These are phyloP conservation scores for Andricus curvator DNA, from an alignment of 2,888 invertebrate genomes.

Conservation along the genomic window DNA sequence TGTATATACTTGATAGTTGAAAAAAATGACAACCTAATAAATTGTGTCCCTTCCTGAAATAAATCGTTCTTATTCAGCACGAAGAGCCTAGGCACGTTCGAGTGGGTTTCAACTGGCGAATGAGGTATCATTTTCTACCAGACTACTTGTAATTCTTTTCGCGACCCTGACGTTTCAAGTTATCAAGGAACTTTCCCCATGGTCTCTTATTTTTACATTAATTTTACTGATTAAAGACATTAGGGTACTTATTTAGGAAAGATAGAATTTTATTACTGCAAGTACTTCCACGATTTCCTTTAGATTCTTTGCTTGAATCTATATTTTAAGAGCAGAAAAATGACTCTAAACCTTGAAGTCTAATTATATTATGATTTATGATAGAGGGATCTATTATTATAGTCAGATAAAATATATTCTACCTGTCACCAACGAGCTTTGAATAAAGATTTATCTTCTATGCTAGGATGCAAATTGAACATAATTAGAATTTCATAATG, in stretches of 20 bases:
- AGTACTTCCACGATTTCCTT: neutral
- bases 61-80: conserved; percentile 12
- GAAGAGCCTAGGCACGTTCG: conserved; percentile 23
- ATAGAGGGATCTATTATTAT: neutral
- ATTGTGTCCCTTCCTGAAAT: conserved; percentile 5
- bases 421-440: neutral
- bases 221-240: neutral
- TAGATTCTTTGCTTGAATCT: neutral
- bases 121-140: conserved; percentile 17
- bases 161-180: conserved; percentile 28
- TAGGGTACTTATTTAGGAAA: neutral
- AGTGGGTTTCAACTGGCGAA: conserved; percentile 20
- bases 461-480: neutral
- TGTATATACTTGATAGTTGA: neutral
- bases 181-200: conserved; percentile 5
- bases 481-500: neutral
- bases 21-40: conserved; percentile 28
- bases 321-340: neutral
- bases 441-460: neutral
- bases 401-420: neutral
- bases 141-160: conserved; percentile 31
- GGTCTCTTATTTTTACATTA: conserved; percentile 20
- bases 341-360: neutral
- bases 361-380: neutral
- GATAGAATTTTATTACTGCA: conserved; percentile 7